Percentiles rank a stretch among this genome's conserved stretches.
Conservation (phyloP, 2,797 vertebrate genomes). For the Anisognathus igniventris region DNA sequence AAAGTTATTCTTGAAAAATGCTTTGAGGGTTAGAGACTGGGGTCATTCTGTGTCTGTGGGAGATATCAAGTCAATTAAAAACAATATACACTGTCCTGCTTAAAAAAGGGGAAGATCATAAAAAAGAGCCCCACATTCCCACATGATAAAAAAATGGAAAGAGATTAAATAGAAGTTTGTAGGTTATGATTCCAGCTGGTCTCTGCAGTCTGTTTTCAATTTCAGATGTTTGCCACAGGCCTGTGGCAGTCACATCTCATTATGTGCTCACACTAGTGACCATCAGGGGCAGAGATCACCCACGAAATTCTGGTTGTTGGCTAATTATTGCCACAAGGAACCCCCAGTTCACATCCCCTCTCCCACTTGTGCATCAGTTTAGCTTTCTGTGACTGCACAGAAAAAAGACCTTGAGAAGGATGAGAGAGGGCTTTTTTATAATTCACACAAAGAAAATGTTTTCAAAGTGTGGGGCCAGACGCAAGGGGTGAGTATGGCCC, state of each 20-base stretch:
- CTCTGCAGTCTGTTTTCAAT: not conserved
- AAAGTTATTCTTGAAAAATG: not conserved
- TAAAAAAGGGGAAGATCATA: not conserved
- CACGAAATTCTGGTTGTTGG: not conserved
- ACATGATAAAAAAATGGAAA: not conserved
- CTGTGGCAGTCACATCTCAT: conserved; percentile 9
- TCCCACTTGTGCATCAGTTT: not conserved
- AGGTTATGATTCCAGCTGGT: conserved; percentile 1
- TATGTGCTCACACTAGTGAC: not conserved
- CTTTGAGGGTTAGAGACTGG: not conserved
- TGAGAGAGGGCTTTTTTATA: not conserved
- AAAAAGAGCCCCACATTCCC: not conserved
- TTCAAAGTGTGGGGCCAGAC: not conserved
- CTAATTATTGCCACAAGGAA: conserved; percentile 20
- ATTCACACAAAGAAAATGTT: not conserved
- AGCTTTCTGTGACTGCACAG: not conserved
- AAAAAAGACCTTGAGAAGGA: not conserved
- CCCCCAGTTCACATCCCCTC: not conserved
- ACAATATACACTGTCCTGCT: not conserved
- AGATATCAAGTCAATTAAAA: not conserved
- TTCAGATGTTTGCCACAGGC: not conserved
- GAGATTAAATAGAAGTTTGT: not conserved
- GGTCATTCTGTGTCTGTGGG: not conserved
- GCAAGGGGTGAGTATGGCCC: too few relatives aligned
- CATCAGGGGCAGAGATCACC: not conserved